Conservation (phyloP, 2,113 vertebrate genomes). For the Mystacornis crossleyi region DNA sequence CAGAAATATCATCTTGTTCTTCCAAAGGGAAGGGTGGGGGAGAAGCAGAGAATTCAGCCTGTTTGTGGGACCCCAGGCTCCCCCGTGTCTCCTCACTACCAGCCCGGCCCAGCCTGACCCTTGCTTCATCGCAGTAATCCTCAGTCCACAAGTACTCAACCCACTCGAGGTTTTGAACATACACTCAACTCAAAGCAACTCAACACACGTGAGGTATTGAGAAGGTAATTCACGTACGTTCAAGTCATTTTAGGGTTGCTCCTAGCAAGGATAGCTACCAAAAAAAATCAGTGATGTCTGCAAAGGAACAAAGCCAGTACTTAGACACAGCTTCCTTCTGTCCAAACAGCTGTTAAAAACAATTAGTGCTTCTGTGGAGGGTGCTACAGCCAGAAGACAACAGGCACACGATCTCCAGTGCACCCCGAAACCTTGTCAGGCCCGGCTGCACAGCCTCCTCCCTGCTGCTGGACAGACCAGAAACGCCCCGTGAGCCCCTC, state of each 20-base stretch:
- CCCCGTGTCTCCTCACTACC: not conserved
- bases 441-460: not conserved
- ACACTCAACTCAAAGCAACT: not conserved
- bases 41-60: not conserved
- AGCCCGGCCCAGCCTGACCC: not conserved
- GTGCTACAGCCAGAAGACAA: not conserved
- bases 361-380: not conserved
- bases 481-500: not conserved
- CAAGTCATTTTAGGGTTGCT: slow-evolving; percentile 25
- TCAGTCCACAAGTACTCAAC: not conserved
- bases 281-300: not conserved
- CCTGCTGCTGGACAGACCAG: not conserved
- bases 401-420: accelerated
- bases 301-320: not conserved
- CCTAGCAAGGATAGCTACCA: not conserved
- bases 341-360: not conserved
- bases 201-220: slow-evolving; percentile 31
- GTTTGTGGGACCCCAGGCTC: not conserved
- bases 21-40: not conserved
- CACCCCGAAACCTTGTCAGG: not conserved
- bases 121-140: not conserved
- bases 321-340: not conserved
- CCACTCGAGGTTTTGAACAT: not conserved
- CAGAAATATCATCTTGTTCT: not conserved
- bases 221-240: not conserved